A percentile compares a stretch with the other conserved stretches of the same genome.
Evolutionary conservation across 2,113 vertebrate species (phyloP).

Genomic region (Dromiciops gliroides): DNA sequence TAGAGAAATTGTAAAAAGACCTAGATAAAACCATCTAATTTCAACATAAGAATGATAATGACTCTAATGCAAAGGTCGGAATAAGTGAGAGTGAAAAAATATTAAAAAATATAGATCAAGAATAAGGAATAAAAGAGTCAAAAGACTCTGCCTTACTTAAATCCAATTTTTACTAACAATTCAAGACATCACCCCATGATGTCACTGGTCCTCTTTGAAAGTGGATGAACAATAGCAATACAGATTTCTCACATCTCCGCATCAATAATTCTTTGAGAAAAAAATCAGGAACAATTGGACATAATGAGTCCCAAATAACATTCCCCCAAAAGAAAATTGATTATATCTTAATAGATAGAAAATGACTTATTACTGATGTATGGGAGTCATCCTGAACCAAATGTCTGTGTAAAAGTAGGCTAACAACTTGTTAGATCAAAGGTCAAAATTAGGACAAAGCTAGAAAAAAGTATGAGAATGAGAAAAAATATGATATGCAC

Average conservation of each 20-base stretch:
- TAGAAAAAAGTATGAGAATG: neutral
- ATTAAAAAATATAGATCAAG: neutral
- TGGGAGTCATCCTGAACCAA: neutral
- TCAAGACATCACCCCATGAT: neutral
- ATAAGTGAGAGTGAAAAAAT: neutral
- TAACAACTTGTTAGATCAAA: neutral
- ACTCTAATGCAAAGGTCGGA: neutral
- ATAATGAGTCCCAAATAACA: neutral
- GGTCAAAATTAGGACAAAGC: neutral
- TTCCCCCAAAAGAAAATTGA: neutral
- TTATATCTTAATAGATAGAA: neutral
- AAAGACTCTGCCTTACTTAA: neutral
- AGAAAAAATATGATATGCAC: neutral
- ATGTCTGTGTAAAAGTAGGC: neutral
- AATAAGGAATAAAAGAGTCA: neutral
- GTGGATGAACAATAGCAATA: neutral
- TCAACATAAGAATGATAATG: neutral
- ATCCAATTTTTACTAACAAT: neutral
- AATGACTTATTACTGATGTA: neutral
- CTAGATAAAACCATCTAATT: neutral
- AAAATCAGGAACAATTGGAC: neutral
- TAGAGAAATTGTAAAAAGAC: neutral
- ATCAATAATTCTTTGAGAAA: neutral
- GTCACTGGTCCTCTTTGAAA: neutral
- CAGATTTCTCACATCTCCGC: neutral